Percentiles rank a stretch among this genome's conserved stretches.
Evolutionary conservation across 2,797 vertebrate species (phyloP).

Genomic region (Tapirus indicus): DNA sequence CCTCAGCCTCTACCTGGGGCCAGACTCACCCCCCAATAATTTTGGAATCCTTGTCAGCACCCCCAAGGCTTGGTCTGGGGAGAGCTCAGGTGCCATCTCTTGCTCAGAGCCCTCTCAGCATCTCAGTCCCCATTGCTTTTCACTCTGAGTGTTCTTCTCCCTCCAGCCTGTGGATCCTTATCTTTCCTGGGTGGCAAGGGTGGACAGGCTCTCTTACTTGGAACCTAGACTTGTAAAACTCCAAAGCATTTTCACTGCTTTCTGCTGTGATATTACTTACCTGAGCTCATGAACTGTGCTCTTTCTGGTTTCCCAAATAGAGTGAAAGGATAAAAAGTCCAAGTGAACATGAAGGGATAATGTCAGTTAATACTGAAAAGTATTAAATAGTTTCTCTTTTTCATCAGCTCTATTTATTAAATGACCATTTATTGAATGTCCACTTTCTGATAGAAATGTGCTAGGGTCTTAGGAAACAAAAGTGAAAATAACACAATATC

Average conservation of each 20-base stretch:
- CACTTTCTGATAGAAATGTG: background rate
- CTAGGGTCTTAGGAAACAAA: background rate
- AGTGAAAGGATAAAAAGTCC: background rate
- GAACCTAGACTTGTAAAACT: background rate
- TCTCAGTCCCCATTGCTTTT: background rate
- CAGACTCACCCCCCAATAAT: background rate
- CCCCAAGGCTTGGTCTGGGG: background rate
- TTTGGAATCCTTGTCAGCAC: background rate
- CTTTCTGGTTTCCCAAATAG: background rate
- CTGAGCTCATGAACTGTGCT: background rate
- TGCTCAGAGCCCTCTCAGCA: background rate
- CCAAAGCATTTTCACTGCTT: background rate
- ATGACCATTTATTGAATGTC: background rate
- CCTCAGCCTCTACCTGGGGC: background rate
- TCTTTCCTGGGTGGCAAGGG: no score
- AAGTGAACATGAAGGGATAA: background rate
- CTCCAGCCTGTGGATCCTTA: background rate
- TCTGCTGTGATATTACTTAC: background rate
- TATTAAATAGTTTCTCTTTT: background rate
- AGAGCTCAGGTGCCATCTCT: rapidly evolving
- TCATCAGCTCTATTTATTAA: background rate
- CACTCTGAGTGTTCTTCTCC: background rate
- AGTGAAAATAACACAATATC: background rate
- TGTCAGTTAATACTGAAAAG: background rate
- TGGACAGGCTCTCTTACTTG: background rate